These are phyloP conservation scores for Pollenia angustigena DNA, from an alignment of 2,888 invertebrate genomes.

Conservation along the genomic window DNA sequence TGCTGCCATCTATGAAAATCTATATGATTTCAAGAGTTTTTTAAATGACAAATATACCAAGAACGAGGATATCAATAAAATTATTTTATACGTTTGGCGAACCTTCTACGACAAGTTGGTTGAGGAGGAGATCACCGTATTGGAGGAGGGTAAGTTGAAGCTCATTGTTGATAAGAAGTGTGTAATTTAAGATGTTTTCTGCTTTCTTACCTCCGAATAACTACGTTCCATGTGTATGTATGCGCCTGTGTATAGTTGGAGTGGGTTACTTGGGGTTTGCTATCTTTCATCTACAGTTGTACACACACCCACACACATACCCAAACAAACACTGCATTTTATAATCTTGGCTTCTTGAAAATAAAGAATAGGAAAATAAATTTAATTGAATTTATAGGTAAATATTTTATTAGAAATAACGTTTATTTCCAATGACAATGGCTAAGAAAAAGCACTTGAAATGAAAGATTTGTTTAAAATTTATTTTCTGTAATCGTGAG, in stretches of 20 bases:
- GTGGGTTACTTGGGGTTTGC: neutral
- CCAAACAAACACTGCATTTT: neutral
- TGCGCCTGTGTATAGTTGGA: constrained; percentile 7
- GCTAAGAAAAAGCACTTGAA: constrained; percentile 46
- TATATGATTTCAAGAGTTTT: constrained; percentile 85
- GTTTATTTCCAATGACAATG: constrained; percentile 45
- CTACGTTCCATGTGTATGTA: neutral
- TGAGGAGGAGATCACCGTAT: constrained; percentile 89
- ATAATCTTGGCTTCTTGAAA: neutral
- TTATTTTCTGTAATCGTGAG: constrained; percentile 18
- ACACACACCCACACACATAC: constrained; percentile 9
- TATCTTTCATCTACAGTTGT: neutral
- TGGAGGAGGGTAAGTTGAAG: constrained; percentile 89
- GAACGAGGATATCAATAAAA: constrained; percentile 85
- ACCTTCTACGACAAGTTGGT: constrained; percentile 89
- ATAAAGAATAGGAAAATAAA: constrained; percentile 5
- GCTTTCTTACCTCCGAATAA: constrained; percentile 47
- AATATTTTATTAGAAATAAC: constrained; percentile 67
- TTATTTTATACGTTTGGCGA: constrained; percentile 88
- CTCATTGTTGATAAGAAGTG: constrained; percentile 48
- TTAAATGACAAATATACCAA: constrained; percentile 85
- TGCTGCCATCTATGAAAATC: constrained; percentile 84
- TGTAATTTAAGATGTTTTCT: constrained; percentile 63
- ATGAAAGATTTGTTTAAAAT: constrained; percentile 58
- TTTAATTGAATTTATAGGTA: constrained; percentile 73